A percentile compares a stretch with the other conserved stretches of the same genome.
phyloP scores from a whole-genome alignment of 2,888 invertebrate species.

The Plusia festucae region DNA sequence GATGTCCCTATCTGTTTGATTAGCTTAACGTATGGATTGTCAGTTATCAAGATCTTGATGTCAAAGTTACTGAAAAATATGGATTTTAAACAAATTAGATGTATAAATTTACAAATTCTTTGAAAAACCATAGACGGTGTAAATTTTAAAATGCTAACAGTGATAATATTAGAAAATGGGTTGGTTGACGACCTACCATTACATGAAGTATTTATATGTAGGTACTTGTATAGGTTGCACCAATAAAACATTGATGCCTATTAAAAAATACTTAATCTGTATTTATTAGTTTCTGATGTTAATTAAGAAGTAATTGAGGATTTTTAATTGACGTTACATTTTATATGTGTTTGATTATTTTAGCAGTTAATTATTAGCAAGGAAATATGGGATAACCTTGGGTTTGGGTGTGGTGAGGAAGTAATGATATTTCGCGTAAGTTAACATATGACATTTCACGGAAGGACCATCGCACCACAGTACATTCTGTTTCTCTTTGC shows the following conservation, averaged over 20 bases:
- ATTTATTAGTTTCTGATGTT: neutral
- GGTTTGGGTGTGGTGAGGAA: neutral
- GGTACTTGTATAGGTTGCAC: neutral
- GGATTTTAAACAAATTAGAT: too few relatives aligned
- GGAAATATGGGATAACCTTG: neutral
- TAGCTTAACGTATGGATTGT: too few relatives aligned
- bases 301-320: neutral
- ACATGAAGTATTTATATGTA: too few relatives aligned
- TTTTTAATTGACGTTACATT: neutral
- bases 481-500: too few relatives aligned
- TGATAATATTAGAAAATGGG: too few relatives aligned
- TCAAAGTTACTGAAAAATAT: too few relatives aligned
- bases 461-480: too few relatives aligned
- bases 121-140: too few relatives aligned
- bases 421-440: neutral
- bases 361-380: conserved; percentile 1
- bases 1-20: too few relatives aligned
- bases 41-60: too few relatives aligned
- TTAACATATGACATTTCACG: neutral
- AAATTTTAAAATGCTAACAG: too few relatives aligned
- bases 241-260: neutral
- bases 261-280: neutral
- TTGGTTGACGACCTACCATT: neutral
- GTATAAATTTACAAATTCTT: too few relatives aligned
- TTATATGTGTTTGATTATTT: neutral